Evolutionary conservation across 1,140 invertebrate genomes (phyloP), one percentile per base, ranked within the genome.

Genomic region (Mercenaria mercenaria): DNA sequence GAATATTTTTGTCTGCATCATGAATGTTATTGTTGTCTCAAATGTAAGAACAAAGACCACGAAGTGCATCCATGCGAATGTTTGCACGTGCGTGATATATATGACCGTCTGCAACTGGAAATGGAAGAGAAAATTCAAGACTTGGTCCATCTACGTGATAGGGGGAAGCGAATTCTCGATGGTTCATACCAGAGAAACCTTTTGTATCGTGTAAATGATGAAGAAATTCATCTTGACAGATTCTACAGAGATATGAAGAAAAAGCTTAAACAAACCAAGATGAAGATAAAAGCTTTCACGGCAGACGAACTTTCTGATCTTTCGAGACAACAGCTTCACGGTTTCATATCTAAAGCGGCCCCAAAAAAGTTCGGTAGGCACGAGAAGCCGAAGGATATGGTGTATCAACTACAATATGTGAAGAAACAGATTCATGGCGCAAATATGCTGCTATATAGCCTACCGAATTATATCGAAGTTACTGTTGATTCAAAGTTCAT

Each of bases 401-500:
- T 81, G 23, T 37, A 52, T 18, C 86, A 88, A 50, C 39, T 88
- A 11, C 81, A 69, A 72, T 13, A 67, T 23, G 61, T 88, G 0
- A 77, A 79, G 59, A 81, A 80, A 56, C 52, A 64, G 26, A 52
- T 79, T 10, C 23, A 72, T 20, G 34, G 34, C 6, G 76, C 77
- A 8, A 88, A 80, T 26, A 18, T 6, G 23, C 39, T 81, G 18
- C 39, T 88, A 11, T 67, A 88, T 72, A 80, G 74, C 15, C 41
- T 88, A 8, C 86, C 86, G 3, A 88, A 88, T 61, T 88, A 88
- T 52, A 67, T 88, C 1, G 86, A 88, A 37, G 76, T 88, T 4
- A 79, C 52, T 37, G 61, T 88, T 26, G 76, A 88, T 59, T 37
- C 86, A 1, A 72, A 80, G 15, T 88, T 88, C 37, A 81, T 64